Conservation (phyloP, 1,140 invertebrate species). For the Amyelois transitella region DNA sequence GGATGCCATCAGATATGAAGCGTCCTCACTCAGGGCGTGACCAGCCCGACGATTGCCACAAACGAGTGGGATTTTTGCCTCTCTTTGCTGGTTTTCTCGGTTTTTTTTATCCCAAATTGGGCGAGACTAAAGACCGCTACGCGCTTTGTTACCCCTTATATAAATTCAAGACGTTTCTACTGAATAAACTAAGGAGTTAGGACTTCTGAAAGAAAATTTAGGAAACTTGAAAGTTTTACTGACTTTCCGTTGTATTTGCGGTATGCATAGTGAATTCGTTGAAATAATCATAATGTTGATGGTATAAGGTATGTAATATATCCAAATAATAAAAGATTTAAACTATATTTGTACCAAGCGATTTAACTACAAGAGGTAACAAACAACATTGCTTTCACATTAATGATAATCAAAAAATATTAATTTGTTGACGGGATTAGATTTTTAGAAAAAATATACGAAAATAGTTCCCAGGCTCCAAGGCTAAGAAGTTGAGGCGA, state of each 20-base stretch:
- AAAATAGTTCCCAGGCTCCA: no score
- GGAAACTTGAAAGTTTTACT: not conserved
- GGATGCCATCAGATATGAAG: not conserved
- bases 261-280: not conserved
- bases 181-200: not conserved
- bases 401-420: no score
- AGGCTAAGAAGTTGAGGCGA: no score
- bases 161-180: slow-evolving; percentile 1
- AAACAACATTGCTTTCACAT: no score
- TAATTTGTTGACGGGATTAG: no score
- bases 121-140: slow-evolving; percentile 3
- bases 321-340: no score
- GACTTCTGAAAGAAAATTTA: not conserved
- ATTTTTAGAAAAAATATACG: no score
- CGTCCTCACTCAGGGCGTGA: not conserved
- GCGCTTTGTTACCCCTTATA: slow-evolving; percentile 7
- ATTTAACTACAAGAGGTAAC: no score
- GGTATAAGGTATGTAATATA: no score
- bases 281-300: no score
- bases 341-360: no score
- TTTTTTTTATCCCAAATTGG: slow-evolving; percentile 4
- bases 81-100: not conserved
- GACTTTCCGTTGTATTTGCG: not conserved
- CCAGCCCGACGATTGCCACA: not conserved
- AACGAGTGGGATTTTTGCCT: not conserved